A percentile compares a stretch with the other conserved stretches of the same genome.
Evolutionary conservation across 2,888 invertebrate species (phyloP).

Genomic region (Drosophila meridionalis): DNA sequence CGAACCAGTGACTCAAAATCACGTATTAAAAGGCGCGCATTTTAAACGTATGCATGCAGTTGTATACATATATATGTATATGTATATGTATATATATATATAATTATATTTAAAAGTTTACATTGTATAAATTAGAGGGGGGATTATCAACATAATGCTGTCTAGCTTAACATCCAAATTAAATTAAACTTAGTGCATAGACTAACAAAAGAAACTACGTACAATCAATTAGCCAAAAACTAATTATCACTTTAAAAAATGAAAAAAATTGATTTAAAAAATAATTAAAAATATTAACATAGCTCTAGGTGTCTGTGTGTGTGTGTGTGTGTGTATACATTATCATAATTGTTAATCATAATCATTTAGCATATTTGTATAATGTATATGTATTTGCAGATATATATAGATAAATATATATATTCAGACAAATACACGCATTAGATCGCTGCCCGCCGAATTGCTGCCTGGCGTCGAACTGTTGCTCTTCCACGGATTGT

Average conservation of each 20-base stretch:
- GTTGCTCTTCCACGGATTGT: conserved; percentile 68
- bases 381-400: conserved; percentile 7
- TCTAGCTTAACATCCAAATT: conserved; percentile 50
- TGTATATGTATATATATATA: conserved; percentile 19
- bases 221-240: conserved; percentile 63
- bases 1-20: not conserved
- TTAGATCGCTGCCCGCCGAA: conserved; percentile 68
- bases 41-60: conserved; percentile 51
- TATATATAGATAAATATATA: conserved; percentile 8
- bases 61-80: conserved; percentile 31
- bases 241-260: conserved; percentile 72
- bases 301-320: conserved; percentile 40
- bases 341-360: conserved; percentile 26
- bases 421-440: conserved; percentile 78
- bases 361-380: conserved; percentile 31
- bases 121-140: conserved; percentile 63
- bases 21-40: not conserved
- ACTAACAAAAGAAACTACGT: conserved; percentile 64
- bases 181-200: conserved; percentile 66
- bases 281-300: conserved; percentile 47
- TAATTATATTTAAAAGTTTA: conserved; percentile 65
- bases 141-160: conserved; percentile 55
- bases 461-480: conserved; percentile 66
- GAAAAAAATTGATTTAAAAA: conserved; percentile 68
- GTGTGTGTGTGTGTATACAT: conserved; percentile 22